Percentiles rank a stretch among this genome's conserved stretches.
These are phyloP conservation scores for Ochotona curzoniae DNA, from an alignment of 2,113 vertebrate genomes.

Conservation along the genomic window DNA sequence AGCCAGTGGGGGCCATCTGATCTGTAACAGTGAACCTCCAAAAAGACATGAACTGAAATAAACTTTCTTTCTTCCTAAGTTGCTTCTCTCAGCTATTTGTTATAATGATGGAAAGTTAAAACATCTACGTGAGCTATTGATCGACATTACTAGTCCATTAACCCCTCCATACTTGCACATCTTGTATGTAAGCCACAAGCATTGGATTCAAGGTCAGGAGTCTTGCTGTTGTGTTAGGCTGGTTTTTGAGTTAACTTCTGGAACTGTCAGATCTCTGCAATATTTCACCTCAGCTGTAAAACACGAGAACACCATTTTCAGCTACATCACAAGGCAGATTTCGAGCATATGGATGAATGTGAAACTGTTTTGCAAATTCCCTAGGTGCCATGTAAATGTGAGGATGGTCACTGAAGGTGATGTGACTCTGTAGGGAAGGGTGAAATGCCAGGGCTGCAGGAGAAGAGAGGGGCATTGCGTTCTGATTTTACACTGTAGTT, in stretches of 20 bases:
- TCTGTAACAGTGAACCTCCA: too few relatives aligned
- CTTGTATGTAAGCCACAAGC: background rate
- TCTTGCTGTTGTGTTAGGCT: background rate
- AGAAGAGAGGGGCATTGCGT: background rate
- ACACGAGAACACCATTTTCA: background rate
- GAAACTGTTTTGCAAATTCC: background rate
- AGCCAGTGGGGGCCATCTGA: too few relatives aligned
- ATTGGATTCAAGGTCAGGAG: background rate
- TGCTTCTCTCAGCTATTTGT: too few relatives aligned
- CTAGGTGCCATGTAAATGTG: background rate
- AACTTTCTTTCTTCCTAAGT: too few relatives aligned
- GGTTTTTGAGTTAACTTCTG: background rate
- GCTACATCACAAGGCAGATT: background rate
- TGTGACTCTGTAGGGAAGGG: background rate
- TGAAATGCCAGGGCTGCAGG: background rate
- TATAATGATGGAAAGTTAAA: too few relatives aligned
- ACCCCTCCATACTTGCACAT: background rate
- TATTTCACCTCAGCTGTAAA: background rate
- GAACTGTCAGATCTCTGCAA: background rate
- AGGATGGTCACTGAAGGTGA: background rate
- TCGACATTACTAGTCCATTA: background rate
- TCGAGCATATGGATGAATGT: background rate
- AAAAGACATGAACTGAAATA: too few relatives aligned
- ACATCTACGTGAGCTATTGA: background rate
- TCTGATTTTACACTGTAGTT: background rate